phyloP scores from a whole-genome alignment of 2,797 vertebrate species.

The Spinibarbus caldwelli region DNA sequence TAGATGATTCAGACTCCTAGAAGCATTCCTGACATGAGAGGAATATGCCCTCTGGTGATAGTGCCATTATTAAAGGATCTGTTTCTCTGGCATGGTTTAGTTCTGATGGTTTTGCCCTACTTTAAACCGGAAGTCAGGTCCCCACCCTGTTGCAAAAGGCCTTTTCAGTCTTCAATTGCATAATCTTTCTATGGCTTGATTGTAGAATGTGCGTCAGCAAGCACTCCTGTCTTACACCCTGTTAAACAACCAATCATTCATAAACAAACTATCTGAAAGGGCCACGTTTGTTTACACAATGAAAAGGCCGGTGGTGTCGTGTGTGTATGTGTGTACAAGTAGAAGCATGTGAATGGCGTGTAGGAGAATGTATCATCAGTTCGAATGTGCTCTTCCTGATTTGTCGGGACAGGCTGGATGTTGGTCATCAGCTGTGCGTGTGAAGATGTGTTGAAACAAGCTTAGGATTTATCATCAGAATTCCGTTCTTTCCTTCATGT shows the following conservation, averaged over 20 bases:
- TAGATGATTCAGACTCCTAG: slow-evolving; percentile 19
- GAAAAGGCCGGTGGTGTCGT: slow-evolving; percentile 1
- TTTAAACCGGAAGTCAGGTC: slow-evolving; percentile 62
- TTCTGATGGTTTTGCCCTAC: slow-evolving; percentile 51
- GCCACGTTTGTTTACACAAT: slow-evolving; percentile 39
- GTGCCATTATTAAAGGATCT: not conserved
- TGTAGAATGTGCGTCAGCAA: slow-evolving; percentile 71
- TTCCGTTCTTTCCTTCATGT: slow-evolving; percentile 10
- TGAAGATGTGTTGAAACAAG: slow-evolving; percentile 45
- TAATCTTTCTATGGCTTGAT: slow-evolving; percentile 58
- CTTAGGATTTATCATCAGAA: slow-evolving; percentile 12
- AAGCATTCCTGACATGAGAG: slow-evolving; percentile 18
- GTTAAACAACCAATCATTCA: slow-evolving; percentile 44
- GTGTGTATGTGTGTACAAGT: slow-evolving; percentile 14
- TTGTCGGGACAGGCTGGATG: slow-evolving; percentile 36
- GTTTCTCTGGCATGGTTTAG: slow-evolving; percentile 58
- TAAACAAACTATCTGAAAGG: slow-evolving; percentile 25
- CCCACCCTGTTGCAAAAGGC: slow-evolving; percentile 66
- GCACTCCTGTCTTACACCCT: slow-evolving; percentile 65
- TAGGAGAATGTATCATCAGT: not conserved
- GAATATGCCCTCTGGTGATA: not conserved
- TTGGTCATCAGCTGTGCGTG: slow-evolving; percentile 30
- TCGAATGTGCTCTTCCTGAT: not conserved
- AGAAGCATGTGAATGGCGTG: slow-evolving; percentile 13
- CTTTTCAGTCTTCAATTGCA: slow-evolving; percentile 61